Evolutionary conservation across 1,140 invertebrate species (phyloP).

Genomic region (Theocolax elegans): DNA sequence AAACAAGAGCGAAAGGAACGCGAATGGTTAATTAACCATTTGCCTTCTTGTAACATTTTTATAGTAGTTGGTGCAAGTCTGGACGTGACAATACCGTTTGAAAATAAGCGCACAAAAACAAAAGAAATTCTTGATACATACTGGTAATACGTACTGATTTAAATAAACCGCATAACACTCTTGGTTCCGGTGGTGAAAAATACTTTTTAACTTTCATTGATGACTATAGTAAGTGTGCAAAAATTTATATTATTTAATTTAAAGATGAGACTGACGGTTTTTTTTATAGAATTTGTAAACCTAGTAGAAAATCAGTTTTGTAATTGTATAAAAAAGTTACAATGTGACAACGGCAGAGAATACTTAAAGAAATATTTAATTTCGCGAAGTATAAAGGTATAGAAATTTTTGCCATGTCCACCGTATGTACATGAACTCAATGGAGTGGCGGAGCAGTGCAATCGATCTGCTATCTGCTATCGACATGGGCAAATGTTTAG

Average conservation of each 20-base stretch:
- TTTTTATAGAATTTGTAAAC: background rate
- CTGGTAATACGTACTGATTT: background rate
- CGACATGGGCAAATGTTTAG: constrained; percentile 44
- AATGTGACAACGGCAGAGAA: constrained; percentile 35
- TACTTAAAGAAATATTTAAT: constrained; percentile 38
- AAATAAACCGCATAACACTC: background rate
- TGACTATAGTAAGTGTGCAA: background rate
- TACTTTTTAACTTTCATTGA: constrained; percentile 1
- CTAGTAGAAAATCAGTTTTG: background rate
- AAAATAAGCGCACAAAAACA: background rate
- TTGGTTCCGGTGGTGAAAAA: background rate
- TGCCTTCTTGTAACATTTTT: too few species aligned
- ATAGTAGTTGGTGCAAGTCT: too few species aligned
- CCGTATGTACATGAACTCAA: too few species aligned
- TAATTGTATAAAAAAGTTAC: background rate
- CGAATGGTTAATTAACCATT: too few species aligned
- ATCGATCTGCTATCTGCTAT: constrained; percentile 42
- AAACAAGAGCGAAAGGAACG: too few species aligned
- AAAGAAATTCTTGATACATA: background rate
- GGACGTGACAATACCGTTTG: background rate
- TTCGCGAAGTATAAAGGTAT: constrained; percentile 40
- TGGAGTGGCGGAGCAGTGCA: constrained; percentile 41
- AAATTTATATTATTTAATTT: background rate
- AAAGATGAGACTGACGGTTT: background rate
- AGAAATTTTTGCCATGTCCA: constrained; percentile 28